phyloP scores from a whole-genome alignment of 2,113 vertebrate species.

The Lepus timidus region DNA sequence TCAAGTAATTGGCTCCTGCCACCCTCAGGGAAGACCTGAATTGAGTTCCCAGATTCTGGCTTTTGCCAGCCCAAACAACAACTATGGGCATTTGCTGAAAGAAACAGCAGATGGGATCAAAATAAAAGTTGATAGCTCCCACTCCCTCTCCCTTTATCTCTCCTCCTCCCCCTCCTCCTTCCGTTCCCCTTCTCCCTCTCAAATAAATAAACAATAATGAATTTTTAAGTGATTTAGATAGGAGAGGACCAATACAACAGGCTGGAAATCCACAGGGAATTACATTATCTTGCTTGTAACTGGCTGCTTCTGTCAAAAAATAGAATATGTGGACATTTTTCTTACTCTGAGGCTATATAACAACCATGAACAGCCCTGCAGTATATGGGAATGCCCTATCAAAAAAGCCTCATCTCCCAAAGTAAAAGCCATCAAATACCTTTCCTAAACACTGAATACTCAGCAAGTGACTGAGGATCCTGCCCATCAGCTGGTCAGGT shows the following conservation, averaged over 20 bases:
- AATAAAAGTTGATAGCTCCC: too few relatives aligned
- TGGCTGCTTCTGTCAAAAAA: background rate
- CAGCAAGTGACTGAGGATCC: background rate
- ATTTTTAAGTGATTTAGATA: background rate
- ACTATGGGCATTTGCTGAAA: too few relatives aligned
- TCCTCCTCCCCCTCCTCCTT: too few relatives aligned
- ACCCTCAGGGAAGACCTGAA: too few relatives aligned
- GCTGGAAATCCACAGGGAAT: background rate
- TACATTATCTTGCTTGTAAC: background rate
- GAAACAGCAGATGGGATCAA: too few relatives aligned
- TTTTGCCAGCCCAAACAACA: too few relatives aligned
- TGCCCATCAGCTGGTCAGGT: background rate
- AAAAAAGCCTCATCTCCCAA: background rate
- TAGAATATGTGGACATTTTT: background rate
- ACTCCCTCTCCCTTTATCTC: too few relatives aligned
- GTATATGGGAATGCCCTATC: background rate
- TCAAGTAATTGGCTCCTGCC: too few relatives aligned
- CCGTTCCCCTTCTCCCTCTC: too few relatives aligned
- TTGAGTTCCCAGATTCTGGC: too few relatives aligned
- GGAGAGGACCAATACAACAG: background rate
- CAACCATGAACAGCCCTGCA: background rate
- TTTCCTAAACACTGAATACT: background rate
- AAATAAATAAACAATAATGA: background rate
- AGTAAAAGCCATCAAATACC: background rate
- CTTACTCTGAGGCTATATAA: background rate